Evolutionary conservation across 2,797 vertebrate species (phyloP).

Genomic region (Malurus leucopterus): DNA sequence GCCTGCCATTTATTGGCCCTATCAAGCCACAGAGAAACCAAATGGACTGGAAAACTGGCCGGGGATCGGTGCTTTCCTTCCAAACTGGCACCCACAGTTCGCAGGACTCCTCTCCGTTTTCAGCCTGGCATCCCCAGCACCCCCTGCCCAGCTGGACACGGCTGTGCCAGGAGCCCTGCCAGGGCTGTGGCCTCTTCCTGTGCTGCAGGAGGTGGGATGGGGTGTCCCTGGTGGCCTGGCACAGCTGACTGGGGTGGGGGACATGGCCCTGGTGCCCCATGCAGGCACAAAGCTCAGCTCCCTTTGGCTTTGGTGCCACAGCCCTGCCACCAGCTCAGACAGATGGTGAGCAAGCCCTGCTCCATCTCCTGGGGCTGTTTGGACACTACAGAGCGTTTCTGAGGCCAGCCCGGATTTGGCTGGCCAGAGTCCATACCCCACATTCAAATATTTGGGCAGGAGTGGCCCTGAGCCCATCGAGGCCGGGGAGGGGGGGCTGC

Average conservation of each 20-base stretch:
- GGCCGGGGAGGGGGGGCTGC: neutral
- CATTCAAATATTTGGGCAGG: neutral
- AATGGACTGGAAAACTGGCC: conserved; percentile 45
- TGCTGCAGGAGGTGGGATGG: rapidly evolving
- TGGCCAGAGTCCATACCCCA: neutral
- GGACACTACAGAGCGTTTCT: neutral
- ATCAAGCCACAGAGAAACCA: conserved; percentile 13
- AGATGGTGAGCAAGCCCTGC: neutral
- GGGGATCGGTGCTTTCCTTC: neutral
- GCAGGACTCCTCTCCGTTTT: neutral
- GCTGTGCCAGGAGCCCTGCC: neutral
- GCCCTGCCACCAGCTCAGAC: neutral
- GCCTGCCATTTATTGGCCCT: neutral
- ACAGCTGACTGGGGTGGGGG: neutral
- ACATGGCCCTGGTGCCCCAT: rapidly evolving
- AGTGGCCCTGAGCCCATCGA: rapidly evolving
- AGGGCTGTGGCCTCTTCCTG: rapidly evolving
- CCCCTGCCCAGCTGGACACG: neutral
- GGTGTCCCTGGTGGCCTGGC: neutral
- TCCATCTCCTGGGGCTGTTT: neutral
- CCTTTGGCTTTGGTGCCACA: rapidly evolving
- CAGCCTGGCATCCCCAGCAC: neutral
- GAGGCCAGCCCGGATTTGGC: neutral
- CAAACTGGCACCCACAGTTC: neutral
- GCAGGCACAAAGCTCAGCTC: rapidly evolving